Conservation (phyloP, 2,888 invertebrate genomes). For the Agonopterix heracliana region DNA sequence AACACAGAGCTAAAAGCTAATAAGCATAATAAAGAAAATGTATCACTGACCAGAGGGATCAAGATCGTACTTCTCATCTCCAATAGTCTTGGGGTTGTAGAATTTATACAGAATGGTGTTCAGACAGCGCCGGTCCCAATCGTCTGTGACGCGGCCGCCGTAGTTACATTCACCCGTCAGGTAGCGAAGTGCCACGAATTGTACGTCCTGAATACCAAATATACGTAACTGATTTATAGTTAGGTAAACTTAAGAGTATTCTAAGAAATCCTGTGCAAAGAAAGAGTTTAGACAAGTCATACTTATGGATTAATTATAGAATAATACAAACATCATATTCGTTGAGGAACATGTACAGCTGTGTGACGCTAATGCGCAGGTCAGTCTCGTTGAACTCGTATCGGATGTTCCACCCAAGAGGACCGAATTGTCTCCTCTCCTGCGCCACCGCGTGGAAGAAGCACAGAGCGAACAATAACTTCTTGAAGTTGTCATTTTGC, state of each 20-base stretch:
- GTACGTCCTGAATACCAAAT: slow-evolving; percentile 75
- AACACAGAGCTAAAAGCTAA: no score
- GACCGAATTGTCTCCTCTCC: slow-evolving; percentile 93
- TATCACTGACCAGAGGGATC: slow-evolving; percentile 75
- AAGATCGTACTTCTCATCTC: slow-evolving; percentile 78
- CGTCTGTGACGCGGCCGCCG: slow-evolving; percentile 96
- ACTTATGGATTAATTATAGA: no score
- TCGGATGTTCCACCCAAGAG: slow-evolving; percentile 96
- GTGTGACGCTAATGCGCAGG: slow-evolving; percentile 90
- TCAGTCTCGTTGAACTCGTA: slow-evolving; percentile 98
- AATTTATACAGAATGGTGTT: slow-evolving; percentile 88
- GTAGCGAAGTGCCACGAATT: slow-evolving; percentile 91
- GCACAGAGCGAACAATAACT: slow-evolving; percentile 90
- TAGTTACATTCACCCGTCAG: slow-evolving; percentile 97
- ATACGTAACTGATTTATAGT: no score
- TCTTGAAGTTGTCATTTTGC: slow-evolving; percentile 86
- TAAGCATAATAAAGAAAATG: no score
- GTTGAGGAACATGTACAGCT: slow-evolving; percentile 90
- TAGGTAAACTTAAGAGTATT: no score
- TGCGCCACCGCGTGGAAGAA: slow-evolving; percentile 97
- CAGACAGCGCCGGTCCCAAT: slow-evolving; percentile 93
- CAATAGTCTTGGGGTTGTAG: slow-evolving; percentile 83
- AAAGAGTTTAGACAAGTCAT: no score
- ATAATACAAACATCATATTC: slow-evolving; percentile 79
- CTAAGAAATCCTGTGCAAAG: no score